Evolutionary conservation across 2,113 vertebrate species (phyloP), one percentile per base, ranked within the genome.

Genomic region (Morphnarchus princeps): DNA sequence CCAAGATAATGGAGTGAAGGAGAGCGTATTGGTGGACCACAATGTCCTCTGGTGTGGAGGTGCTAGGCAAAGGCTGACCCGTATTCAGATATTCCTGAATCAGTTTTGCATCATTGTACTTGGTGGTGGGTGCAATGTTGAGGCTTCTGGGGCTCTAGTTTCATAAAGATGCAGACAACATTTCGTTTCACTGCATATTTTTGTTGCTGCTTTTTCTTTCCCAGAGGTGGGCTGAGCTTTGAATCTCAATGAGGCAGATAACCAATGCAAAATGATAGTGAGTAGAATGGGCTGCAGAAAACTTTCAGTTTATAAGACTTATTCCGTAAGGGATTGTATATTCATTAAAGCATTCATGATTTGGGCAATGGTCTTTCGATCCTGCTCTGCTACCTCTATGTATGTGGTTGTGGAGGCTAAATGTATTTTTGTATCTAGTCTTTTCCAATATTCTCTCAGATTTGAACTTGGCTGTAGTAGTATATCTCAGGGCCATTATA

Each of bases 291-390:
- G 22, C 32, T 91, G 76, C 36, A 54, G 55, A 54, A 85, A 85
- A 26, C 13, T 25, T 89, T 13, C 29, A 1, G 13, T 40, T 67
- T 38, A 10, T 45, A 36, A 72, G 40, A 54, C 10, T 15, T 71
- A 5, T 28, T 58, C 26, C 42, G 7, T 59, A 25, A 38, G 17
- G 5, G 42, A 36, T 14, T 65, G 13, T n/a, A 21, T 62, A 36
- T 67, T 63, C 6, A 3, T 72, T 43, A 45, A 73, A 82, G 26
- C 5, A 16, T 50, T 50, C 15, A 32, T 29, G 2, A n/a, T 84
- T 43, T 57, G 7, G 26, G 6, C 3, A 1, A 67, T 22, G 21
- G 12, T 8, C 32, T 89, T 84, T 82, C 0, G 0, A 16, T 78
- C 36, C 42, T 49, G 3, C 34, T 81, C 22, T 74, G 4, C 36